Conservation (phyloP, 2,113 vertebrate species). For the Larimichthys crocea region DNA sequence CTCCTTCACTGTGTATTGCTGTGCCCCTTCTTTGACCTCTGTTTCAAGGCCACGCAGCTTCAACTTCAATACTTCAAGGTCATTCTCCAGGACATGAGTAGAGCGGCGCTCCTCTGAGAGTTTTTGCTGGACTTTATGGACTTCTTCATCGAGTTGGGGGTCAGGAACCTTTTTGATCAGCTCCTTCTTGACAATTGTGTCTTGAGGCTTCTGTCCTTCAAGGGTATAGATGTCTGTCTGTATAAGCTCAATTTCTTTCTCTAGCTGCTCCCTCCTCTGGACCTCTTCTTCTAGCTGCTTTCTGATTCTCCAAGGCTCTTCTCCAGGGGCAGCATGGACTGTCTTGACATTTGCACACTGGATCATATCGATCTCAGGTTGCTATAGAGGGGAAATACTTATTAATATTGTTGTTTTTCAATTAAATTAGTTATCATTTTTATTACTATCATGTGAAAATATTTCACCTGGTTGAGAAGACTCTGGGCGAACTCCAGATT, state of each 20-base stretch:
- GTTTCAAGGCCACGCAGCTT: slow-evolving; percentile 88
- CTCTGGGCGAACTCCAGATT: slow-evolving; percentile 93
- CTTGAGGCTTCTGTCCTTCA: slow-evolving; percentile 91
- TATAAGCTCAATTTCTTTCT: slow-evolving; percentile 89
- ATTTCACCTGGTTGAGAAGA: slow-evolving; percentile 91
- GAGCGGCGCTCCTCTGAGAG: slow-evolving; percentile 90
- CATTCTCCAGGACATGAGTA: slow-evolving; percentile 89
- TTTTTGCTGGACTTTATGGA: slow-evolving; percentile 89
- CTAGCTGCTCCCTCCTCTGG: slow-evolving; percentile 91
- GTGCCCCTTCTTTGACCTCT: slow-evolving; percentile 89
- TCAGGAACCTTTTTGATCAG: slow-evolving; percentile 93
- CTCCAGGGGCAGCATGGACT: slow-evolving; percentile 72
- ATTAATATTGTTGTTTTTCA: background rate
- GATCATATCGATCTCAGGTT: slow-evolving; percentile 84
- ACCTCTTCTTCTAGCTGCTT: slow-evolving; percentile 92
- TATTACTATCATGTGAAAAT: background rate
- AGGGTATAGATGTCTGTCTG: slow-evolving; percentile 91
- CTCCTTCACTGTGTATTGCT: slow-evolving; percentile 95
- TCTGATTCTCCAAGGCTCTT: slow-evolving; percentile 90
- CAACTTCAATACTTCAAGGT: slow-evolving; percentile 87
- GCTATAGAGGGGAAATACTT: slow-evolving; percentile 78
- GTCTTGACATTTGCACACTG: slow-evolving; percentile 77
- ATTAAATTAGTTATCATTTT: background rate
- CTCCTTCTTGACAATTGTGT: slow-evolving; percentile 91
- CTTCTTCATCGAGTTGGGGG: slow-evolving; percentile 90